These are phyloP conservation scores for Trichacis sp. DNA, from an alignment of 2,888 invertebrate genomes.

Conservation along the genomic window DNA sequence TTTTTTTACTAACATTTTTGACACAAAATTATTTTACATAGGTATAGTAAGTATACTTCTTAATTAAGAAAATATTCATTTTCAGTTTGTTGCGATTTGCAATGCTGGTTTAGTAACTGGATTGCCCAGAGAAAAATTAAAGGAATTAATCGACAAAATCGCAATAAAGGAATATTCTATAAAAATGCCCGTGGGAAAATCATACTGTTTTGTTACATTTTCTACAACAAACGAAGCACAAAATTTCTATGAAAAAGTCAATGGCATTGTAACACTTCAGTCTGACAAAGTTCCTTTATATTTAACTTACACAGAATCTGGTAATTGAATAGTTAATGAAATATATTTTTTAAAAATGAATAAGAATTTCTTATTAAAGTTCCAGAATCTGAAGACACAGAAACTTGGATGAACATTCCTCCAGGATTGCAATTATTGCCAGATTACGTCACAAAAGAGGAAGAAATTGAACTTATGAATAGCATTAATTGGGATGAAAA, in stretches of 20 bases:
- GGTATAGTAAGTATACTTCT: too few species aligned
- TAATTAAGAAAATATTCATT: conserved; percentile 48
- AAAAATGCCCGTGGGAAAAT: conserved; percentile 82
- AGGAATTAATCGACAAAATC: conserved; percentile 71
- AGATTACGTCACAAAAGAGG: conserved; percentile 78
- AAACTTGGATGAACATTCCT: conserved; percentile 68
- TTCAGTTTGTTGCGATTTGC: conserved; percentile 81
- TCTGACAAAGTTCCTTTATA: conserved; percentile 76
- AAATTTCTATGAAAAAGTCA: conserved; percentile 72
- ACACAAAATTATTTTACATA: background rate
- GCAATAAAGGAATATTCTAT: conserved; percentile 73
- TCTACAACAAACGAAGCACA: conserved; percentile 70
- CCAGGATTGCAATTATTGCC: conserved; percentile 78
- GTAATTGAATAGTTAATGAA: conserved; percentile 65
- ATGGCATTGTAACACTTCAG: conserved; percentile 74
- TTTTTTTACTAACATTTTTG: conserved; percentile 7
- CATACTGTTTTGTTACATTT: conserved; percentile 83
- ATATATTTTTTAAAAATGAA: background rate
- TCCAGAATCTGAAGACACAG: conserved; percentile 52
- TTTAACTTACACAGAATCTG: conserved; percentile 75
- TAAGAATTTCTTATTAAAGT: conserved; percentile 53
- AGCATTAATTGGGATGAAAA: conserved; percentile 72
- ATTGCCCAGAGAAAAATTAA: conserved; percentile 76
- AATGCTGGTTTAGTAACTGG: conserved; percentile 90
- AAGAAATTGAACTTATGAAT: conserved; percentile 76